Conservation (phyloP, 2,888 invertebrate species). For the Axea sp. region DNA sequence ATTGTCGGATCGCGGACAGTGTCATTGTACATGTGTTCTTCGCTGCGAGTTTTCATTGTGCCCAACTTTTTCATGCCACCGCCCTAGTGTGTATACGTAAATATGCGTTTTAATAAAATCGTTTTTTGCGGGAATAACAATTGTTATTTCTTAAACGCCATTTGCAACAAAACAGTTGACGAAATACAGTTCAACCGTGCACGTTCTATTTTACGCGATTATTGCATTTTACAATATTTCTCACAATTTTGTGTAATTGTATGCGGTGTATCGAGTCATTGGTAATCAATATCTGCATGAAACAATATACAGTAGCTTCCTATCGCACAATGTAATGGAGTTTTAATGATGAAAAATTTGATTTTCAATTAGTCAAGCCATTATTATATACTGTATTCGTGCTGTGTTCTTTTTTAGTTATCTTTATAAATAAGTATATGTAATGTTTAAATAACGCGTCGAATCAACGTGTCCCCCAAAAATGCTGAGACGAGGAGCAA, state of each 20-base stretch:
- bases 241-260: conserved; percentile 40
- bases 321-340: conserved; percentile 1
- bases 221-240: conserved; percentile 30
- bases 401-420: too few species aligned
- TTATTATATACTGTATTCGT: too few species aligned
- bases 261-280: conserved; percentile 35
- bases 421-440: too few species aligned
- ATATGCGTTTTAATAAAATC: too few species aligned
- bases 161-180: background rate
- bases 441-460: too few species aligned
- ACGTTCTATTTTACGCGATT: background rate
- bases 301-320: conserved; percentile 16
- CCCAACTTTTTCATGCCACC: conserved; percentile 2
- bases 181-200: background rate
- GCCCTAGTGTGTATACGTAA: background rate
- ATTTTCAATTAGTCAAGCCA: background rate
- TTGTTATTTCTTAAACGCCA: too few species aligned
- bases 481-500: too few species aligned
- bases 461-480: too few species aligned
- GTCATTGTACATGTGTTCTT: conserved; percentile 69
- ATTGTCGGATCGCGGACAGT: conserved; percentile 70
- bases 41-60: conserved; percentile 42
- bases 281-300: conserved; percentile 38
- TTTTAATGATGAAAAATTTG: background rate
- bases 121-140: too few species aligned